Percentiles rank a stretch among this genome's conserved stretches.
These are phyloP conservation scores for Oreochromis niloticus DNA, from an alignment of 2,113 vertebrate species.

Conservation along the genomic window DNA sequence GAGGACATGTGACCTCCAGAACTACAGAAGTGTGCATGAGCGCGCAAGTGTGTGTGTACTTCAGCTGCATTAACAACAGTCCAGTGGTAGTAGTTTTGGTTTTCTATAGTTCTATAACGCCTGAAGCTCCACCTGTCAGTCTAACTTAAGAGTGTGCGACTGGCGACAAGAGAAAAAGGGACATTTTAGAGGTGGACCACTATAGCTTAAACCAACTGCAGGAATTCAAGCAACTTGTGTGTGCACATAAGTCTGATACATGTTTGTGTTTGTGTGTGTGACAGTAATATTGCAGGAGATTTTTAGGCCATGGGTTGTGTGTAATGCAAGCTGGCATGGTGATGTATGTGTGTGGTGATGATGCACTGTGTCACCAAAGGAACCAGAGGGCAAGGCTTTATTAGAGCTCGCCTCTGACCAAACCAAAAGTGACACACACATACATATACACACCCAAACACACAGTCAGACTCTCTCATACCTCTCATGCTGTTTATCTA, in stretches of 20 bases:
- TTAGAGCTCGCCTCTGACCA: slow-evolving; percentile 41
- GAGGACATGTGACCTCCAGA: slow-evolving; percentile 51
- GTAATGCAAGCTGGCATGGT: slow-evolving; percentile 61
- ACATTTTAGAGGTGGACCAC: not conserved
- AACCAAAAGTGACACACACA: slow-evolving; percentile 51
- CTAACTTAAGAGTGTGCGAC: slow-evolving; percentile 8
- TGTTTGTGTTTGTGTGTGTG: slow-evolving; percentile 46
- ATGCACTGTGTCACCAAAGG: slow-evolving; percentile 83
- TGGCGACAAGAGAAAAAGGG: not conserved
- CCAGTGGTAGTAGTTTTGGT: not conserved
- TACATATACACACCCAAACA: not conserved
- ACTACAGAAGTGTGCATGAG: not conserved
- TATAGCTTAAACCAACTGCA: not conserved
- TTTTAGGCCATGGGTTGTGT: slow-evolving; percentile 60
- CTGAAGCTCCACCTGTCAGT: slow-evolving; percentile 43
- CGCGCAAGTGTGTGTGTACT: not conserved
- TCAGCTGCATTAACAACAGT: not conserved
- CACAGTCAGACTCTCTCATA: not conserved
- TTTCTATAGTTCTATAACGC: slow-evolving; percentile 22
- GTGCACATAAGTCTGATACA: not conserved
- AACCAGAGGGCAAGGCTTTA: slow-evolving; percentile 70
- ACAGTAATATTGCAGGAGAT: slow-evolving; percentile 54
- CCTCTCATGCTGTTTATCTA: not conserved
- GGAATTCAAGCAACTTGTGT: not conserved
- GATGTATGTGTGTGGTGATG: slow-evolving; percentile 61